Evolutionary conservation across 2,797 vertebrate genomes (phyloP), one percentile per base, ranked within the genome.

Genomic region (Enteromius afrohamiltoni): DNA sequence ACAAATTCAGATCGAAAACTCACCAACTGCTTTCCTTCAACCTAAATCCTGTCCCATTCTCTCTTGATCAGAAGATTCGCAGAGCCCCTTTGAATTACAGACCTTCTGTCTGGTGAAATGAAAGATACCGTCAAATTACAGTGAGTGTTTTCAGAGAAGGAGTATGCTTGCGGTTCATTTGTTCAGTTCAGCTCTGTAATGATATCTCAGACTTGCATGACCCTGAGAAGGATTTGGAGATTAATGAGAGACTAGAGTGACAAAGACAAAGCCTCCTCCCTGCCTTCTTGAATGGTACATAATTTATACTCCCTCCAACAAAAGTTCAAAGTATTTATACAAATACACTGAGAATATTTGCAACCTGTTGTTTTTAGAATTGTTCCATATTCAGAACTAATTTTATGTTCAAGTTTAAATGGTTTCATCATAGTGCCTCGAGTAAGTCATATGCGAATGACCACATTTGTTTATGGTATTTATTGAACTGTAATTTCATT

Each of bases 141-240:
- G 13, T 23, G 11, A 37, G 31, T 51, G 58, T 31, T 62, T 71
- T 70, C 60, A 83, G 51, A 70, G 84, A 21, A 42, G 71, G 21
- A 31, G 31, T 37, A 26, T 6, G 14, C 29, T 51, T 60, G 53
- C 11, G 60, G 65, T 77, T 78, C 34, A 64, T 77, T 82, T 78
- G 80, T 62, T 82, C 34, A 67, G 75, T 79, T 85, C 74, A 65
- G 31, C 83, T 80, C 65, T 6, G 78, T 73, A 82, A 71, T 42
- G 82, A 81, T 89, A 90, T 87, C 88, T 87, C 83, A 90, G 91
- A 92, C 93, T 88, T 84, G 73, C 47, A 86, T 92, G 92, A 93
- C 94, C 93, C 93, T 88, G 90, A 93, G 87, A 58, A 91, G 95
- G 96, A 97, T 96, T 97, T 96, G 86, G 86, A 90, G 95, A 97